These are phyloP conservation scores for Drymodes brunneopygia DNA, from an alignment of 2,113 vertebrate species.

Conservation along the genomic window DNA sequence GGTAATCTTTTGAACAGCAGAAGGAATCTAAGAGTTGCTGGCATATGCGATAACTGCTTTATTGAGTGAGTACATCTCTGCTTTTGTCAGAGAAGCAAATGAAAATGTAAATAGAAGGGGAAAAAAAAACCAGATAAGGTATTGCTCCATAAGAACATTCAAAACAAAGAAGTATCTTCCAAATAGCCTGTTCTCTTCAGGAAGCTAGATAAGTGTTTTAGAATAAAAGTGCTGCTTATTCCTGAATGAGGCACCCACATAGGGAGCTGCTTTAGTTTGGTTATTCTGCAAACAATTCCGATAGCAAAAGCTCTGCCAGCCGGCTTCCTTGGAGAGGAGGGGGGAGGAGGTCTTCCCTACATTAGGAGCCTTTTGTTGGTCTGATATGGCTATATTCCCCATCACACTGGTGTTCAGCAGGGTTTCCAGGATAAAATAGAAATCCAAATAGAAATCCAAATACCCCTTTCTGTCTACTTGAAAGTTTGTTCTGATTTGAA, in stretches of 20 bases:
- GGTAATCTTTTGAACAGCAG: not conserved
- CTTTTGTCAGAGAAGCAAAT: conserved; percentile 18
- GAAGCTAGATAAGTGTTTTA: not conserved
- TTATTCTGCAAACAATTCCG: conserved; percentile 32
- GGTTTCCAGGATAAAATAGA: not conserved
- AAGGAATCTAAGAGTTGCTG: not conserved
- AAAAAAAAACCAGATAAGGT: not conserved
- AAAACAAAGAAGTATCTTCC: not conserved
- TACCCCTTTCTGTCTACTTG: conserved; percentile 27
- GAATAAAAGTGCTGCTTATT: conserved; percentile 13
- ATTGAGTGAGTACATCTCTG: not conserved
- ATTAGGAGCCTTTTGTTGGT: conserved; percentile 33
- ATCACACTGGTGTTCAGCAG: not conserved
- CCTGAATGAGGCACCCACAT: not conserved
- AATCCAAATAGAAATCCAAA: conserved; percentile 29
- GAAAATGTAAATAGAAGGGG: not conserved
- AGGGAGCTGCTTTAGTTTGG: not conserved
- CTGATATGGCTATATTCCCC: conserved; percentile 13
- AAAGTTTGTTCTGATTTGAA: conserved; percentile 59
- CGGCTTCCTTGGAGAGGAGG: not conserved
- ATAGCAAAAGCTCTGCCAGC: conserved; percentile 14
- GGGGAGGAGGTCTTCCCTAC: conserved; percentile 38
- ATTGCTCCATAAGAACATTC: not conserved
- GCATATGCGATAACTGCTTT: not conserved
- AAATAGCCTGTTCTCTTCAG: not conserved